Percentiles rank a stretch among this genome's conserved stretches.
Conservation (phyloP, 2,113 vertebrate species). For the Poicephalus gulielmi region DNA sequence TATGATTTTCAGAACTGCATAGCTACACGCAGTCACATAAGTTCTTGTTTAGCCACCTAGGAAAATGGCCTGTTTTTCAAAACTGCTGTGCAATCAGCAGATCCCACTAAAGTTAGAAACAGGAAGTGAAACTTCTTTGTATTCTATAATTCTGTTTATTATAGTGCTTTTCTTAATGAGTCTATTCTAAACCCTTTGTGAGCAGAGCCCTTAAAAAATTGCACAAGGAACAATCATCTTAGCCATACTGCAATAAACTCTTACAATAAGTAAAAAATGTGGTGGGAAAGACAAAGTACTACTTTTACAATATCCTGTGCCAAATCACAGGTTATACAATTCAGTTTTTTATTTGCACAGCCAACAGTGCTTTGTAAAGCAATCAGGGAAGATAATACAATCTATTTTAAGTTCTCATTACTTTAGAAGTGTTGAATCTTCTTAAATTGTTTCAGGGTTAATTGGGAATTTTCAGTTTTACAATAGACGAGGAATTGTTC, state of each 20-base stretch:
- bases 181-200: background rate
- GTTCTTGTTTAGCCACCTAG: background rate
- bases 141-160: background rate
- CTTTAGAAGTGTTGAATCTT: constrained; percentile 51
- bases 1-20: background rate
- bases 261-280: constrained; percentile 35
- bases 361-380: constrained; percentile 35
- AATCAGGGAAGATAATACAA: constrained; percentile 51
- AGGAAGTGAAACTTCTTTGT: background rate
- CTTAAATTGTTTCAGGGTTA: constrained; percentile 52
- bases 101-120: background rate
- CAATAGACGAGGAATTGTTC: constrained; percentile 45
- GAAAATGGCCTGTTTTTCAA: background rate
- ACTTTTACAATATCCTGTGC: constrained; percentile 29
- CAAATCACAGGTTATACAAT: constrained; percentile 40
- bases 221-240: constrained; percentile 13
- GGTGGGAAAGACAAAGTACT: constrained; percentile 30
- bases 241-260: background rate
- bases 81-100: background rate
- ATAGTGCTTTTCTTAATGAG: background rate
- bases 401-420: constrained; percentile 59
- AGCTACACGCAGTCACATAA: accelerated
- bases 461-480: constrained; percentile 40
- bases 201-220: background rate
- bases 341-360: constrained; percentile 39